phyloP scores from a whole-genome alignment of 2,113 vertebrate species.

The Caretta caretta region DNA sequence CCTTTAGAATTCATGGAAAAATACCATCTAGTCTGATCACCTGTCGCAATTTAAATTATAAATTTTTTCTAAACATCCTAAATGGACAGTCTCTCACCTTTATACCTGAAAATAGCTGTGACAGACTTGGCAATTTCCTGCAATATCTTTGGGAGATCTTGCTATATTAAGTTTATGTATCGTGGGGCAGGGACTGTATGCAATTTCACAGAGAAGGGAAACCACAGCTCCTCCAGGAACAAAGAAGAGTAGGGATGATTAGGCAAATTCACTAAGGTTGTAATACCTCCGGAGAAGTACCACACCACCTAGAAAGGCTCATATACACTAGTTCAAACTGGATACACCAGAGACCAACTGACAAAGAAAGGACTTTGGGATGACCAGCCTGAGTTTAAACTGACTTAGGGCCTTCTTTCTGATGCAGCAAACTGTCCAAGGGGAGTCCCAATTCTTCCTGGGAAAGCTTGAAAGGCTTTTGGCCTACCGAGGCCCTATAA shows the following conservation, averaged over 20 bases:
- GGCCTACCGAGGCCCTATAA: neutral
- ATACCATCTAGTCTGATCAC: neutral
- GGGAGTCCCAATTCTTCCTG: neutral
- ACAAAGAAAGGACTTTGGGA: neutral
- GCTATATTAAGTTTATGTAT: neutral
- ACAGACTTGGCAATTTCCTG: neutral
- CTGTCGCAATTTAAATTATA: neutral
- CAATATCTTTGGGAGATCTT: neutral
- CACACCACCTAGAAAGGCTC: neutral
- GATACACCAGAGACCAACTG: neutral
- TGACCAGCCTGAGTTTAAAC: neutral
- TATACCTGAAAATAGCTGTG: neutral
- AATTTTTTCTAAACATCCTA: neutral
- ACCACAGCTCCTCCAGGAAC: neutral
- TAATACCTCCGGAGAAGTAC: neutral
- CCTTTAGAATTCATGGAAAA: neutral
- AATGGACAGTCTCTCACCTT: neutral
- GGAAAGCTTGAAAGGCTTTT: too few relatives aligned
- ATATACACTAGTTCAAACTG: neutral
- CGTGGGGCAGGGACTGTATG: neutral
- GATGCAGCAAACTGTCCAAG: neutral
- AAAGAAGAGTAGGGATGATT: neutral
- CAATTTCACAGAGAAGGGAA: neutral
- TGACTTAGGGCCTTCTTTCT: neutral
- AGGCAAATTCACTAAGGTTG: neutral